phyloP scores from a whole-genome alignment of 2,113 vertebrate genomes.

The Columba janthina region DNA sequence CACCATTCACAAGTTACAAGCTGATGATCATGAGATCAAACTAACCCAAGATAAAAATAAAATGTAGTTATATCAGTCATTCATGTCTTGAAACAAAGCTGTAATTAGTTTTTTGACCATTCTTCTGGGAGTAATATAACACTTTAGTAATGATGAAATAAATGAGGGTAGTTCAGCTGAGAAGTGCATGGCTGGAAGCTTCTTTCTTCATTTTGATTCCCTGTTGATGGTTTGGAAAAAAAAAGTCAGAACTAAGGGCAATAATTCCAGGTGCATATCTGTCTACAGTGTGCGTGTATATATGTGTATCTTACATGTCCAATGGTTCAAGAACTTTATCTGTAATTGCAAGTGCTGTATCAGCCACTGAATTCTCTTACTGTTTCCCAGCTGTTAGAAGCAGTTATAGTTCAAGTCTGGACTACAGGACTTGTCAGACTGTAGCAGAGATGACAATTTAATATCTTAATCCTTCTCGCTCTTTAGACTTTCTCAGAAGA shows the following conservation, averaged over 20 bases:
- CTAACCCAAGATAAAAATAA: background rate
- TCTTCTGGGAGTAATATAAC: constrained; percentile 25
- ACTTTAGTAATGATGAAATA: background rate
- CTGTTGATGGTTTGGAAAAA: background rate
- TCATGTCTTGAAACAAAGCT: constrained; percentile 14
- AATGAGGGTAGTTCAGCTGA: background rate
- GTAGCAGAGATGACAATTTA: constrained; percentile 57
- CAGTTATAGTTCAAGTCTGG: constrained; percentile 11
- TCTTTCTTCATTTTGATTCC: background rate
- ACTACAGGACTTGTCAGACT: constrained; percentile 31
- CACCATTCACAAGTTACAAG: background rate
- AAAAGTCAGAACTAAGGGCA: background rate
- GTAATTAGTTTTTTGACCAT: background rate
- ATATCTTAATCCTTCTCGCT: constrained; percentile 66
- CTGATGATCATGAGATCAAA: background rate
- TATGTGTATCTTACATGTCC: background rate
- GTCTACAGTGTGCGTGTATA: background rate
- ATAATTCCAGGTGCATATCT: background rate
- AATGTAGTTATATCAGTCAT: background rate
- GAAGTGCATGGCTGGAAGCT: background rate
- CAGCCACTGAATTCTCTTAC: constrained; percentile 21
- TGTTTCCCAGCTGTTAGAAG: constrained; percentile 37
- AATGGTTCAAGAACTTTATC: background rate
- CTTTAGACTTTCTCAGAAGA: constrained; percentile 73
- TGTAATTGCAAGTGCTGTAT: background rate